Base-by-base conservation (phyloP, 2,113 vertebrate genomes). In the Podiceps cristatus region DNA sequence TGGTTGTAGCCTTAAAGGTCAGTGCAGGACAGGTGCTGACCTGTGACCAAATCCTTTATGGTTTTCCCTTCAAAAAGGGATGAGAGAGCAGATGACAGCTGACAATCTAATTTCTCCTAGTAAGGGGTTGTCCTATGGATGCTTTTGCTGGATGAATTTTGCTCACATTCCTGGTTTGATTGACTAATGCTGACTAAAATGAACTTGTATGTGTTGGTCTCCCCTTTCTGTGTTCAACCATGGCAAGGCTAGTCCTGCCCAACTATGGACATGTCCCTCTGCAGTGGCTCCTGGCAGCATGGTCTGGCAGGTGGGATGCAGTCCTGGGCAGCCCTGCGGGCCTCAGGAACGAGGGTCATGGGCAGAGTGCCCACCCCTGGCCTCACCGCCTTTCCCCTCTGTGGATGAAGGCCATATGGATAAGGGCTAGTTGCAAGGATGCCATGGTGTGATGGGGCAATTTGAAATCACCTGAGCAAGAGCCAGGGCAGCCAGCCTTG, bases 361-460 rank as follows among this genome's bases (percentile, higher is more conserved):
- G 69, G 6, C 45, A 33, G 0, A 1, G 18, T 77, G 50, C 33
- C 60, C 47, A 37, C 14, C 12, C 33, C 3, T 0, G 1, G 7
- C 11, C 37, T 31, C 45, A 49, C 27, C 10, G 2, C 40, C 24
- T 59, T 52, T 37, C 22, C 22, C 15, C 7, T 73, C 35, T 73
- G 60, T 84, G 71, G 68, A 80, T 81, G 55, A n/a, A 47, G 68
- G 35, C 33, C 40, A 33, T 27, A 8, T 0, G 0, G 24, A n/a
- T 24, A 52, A 10, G 6, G 13, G 27, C 9, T 33, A 18, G 59
- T 71, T 58, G 31, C 49, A n/a, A 55, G 55, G 50, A 45, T 1
- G 7, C 23, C 0, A 0, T 49, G 37, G 11, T 76, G 67, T 13
- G 31, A 20, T n/a, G 45, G 20, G 24, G 23, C 29, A 11, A 23